These are phyloP conservation scores for Andrena fulva DNA, from an alignment of 2,888 invertebrate genomes.

Conservation along the genomic window DNA sequence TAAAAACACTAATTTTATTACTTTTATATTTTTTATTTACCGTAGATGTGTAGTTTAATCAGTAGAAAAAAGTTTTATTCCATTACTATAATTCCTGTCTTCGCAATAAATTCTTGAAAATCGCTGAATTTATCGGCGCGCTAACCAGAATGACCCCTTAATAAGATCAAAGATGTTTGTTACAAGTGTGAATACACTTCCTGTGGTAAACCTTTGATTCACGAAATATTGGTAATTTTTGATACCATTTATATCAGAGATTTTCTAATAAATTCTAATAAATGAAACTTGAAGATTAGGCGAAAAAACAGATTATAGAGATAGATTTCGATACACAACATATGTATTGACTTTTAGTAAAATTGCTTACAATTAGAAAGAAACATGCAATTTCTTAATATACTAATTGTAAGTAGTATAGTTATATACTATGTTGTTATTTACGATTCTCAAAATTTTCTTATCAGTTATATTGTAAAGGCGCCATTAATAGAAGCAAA, in stretches of 20 bases:
- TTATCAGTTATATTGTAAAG: constrained; percentile 1
- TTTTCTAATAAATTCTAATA: constrained; percentile 46
- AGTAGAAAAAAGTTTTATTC: too few relatives aligned
- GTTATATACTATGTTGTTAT: constrained; percentile 9
- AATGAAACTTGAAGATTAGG: constrained; percentile 49
- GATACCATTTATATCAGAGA: constrained; percentile 38
- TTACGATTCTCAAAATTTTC: not conserved
- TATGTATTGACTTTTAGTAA: constrained; percentile 30
- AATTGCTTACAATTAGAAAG: constrained; percentile 17
- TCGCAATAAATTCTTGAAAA: too few relatives aligned
- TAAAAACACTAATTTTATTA: too few relatives aligned
- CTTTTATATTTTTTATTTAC: too few relatives aligned
- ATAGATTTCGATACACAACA: constrained; percentile 43
- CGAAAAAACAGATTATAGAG: constrained; percentile 48
- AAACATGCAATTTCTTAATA: constrained; percentile 6
- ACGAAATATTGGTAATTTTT: constrained; percentile 48
- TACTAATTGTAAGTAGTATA: not conserved
- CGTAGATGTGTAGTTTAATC: too few relatives aligned
- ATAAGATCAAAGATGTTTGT: constrained; percentile 43
- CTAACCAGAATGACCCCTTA: not conserved
- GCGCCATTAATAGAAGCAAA: constrained; percentile 29
- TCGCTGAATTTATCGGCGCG: too few relatives aligned
- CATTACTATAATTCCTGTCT: too few relatives aligned
- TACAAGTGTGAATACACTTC: constrained; percentile 43
- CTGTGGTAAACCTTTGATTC: constrained; percentile 32